Base-by-base conservation (phyloP, 2,797 vertebrate genomes). In the Chaetodon trifasciatus region DNA sequence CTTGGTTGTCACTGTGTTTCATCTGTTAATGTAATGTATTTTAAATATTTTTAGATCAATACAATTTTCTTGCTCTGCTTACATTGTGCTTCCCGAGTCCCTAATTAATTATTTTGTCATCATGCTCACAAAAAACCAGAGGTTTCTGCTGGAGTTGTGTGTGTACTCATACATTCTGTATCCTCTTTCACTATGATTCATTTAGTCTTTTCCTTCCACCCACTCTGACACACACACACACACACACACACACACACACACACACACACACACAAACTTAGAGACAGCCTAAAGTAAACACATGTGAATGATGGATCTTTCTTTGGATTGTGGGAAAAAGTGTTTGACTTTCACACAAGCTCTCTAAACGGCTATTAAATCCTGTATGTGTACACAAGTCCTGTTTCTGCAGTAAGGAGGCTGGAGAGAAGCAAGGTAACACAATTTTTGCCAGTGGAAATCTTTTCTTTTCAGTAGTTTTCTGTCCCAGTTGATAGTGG, bases 271-370 rank as follows among this genome's bases (percentile, higher is more conserved):
- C 74, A 82, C 69, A 74, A 79, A 90, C 86, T 77, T 73, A 72
- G 69, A 84, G 85, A 85, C 79, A 78, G 85, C 88, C 89, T 89
- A 89, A 92, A 88, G 93, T 94, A 96, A 95, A 96, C 93, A 96
- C 86, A 85, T 73, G 89, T 87, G 93, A 95, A 92, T 94, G 94
- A 95, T 96, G 93, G 93, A 95, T 95, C 91, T 94, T 86, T 93
- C 83, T 83, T 87, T 74, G 86, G 92, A 89, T 93, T 95, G 94
- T 93, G 91, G 93, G 92, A 95, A 94, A 94, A 94, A 92, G 91
- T 96, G 94, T 95, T 95, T 96, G 92, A 95, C 91, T 95, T 96
- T 95, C 95, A 95, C 95, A 96, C 94, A 93, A 93, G 79, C 78
- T 83, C 89, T 94, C 93, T 92, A 95, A 96, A 93, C 73, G 90